phyloP scores from a whole-genome alignment of 2,888 invertebrate genomes.

The Aplocera efformata region DNA sequence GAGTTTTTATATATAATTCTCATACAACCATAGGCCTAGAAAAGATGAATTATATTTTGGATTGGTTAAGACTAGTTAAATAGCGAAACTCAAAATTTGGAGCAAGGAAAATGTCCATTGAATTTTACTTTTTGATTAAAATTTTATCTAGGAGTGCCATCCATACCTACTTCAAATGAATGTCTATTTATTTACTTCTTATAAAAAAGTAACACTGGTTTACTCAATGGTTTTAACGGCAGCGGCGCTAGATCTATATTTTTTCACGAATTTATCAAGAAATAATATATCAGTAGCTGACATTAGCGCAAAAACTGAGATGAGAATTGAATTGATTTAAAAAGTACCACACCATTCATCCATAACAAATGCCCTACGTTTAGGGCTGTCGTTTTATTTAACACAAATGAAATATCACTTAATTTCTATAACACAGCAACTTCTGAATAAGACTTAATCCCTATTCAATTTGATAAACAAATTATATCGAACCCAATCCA shows the following conservation, averaged over 20 bases:
- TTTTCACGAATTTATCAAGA: slow-evolving; percentile 39
- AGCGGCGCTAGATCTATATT: slow-evolving; percentile 54
- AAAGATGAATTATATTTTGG: too few relatives aligned
- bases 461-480: slow-evolving; percentile 16
- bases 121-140: too few relatives aligned
- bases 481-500: neutral
- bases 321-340: slow-evolving; percentile 51
- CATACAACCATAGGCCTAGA: too few relatives aligned
- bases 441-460: slow-evolving; percentile 23
- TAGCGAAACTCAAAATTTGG: too few relatives aligned
- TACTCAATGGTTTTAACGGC: slow-evolving; percentile 49
- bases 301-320: slow-evolving; percentile 40
- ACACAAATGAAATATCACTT: slow-evolving; percentile 16
- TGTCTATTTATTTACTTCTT: too few relatives aligned
- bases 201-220: too few relatives aligned
- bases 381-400: slow-evolving; percentile 33
- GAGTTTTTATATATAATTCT: slow-evolving; percentile 37
- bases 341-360: slow-evolving; percentile 70
- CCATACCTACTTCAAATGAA: too few relatives aligned
- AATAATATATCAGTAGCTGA: slow-evolving; percentile 28
- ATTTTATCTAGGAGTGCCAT: too few relatives aligned
- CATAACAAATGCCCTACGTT: slow-evolving; percentile 40
- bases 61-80: too few relatives aligned
- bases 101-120: too few relatives aligned
- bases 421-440: neutral